Base-by-base conservation (phyloP, 2,113 vertebrate species). In the Nipponia nippon region DNA sequence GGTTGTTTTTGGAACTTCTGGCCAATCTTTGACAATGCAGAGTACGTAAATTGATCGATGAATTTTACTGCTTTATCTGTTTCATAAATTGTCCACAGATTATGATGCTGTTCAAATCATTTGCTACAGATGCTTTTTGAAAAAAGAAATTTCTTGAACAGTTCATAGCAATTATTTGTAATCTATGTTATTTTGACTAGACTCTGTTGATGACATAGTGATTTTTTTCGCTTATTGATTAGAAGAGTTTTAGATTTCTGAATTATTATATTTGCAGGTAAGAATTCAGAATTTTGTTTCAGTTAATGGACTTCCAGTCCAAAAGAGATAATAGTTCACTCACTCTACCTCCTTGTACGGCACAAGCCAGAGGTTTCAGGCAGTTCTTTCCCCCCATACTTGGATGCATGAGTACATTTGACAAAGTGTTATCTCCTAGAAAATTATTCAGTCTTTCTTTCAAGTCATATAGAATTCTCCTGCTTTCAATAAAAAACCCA, bases 401-500 rank as follows among this genome's bases (percentile, higher is more conserved):
- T 87, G 89, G 61, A 67, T 83, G 78, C 56, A 52, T 47, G 61
- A 87, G 56, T 61, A 79, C 85, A 72, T 75, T 77, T 92, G 82
- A 85, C 87, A 91, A 95, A 94, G 55, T 3, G 2, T 79, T 94
- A 89, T 91, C 72, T 75, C 77, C 73, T 84, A 49, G 47, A 96
- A 95, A 92, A 92, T 87, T 89, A 95, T 82, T 91, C 91, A 87
- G 53, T 58, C 91, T 87, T 94, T 83, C 62, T 97, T 96, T 89
- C 87, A 83, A 85, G 56, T 59, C 69, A 82, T 79, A 76, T 61
- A 96, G 81, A 92, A 96, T 85, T 95, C 89, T 95, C 84, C 70
- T 84, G 93, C 70, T 94, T 97, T 96, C 90, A 91, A 83, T 95
- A 94, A 96, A 96, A 97, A 61, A 8, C 2, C 13, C 94, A 96